Conservation (phyloP, 2,113 vertebrate genomes). For the Machaerirhynchus nigripectus region DNA sequence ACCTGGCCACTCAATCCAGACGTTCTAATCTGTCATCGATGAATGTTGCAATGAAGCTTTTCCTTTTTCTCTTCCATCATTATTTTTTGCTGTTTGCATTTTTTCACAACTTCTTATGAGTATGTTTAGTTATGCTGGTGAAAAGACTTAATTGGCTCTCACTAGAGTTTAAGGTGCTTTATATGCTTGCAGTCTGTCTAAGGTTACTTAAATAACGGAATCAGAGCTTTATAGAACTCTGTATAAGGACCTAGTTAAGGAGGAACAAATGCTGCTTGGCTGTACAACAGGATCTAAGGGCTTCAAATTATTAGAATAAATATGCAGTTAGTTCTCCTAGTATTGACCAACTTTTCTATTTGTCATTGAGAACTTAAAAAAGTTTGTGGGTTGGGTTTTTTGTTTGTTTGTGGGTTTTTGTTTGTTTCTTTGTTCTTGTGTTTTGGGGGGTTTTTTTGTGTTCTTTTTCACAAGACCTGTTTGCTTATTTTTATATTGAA, state of each 20-base stretch:
- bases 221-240: background rate
- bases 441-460: background rate
- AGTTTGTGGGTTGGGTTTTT: background rate
- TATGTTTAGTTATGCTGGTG: background rate
- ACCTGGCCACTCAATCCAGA: background rate
- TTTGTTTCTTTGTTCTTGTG: background rate
- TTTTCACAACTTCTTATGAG: background rate
- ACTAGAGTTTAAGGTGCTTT: background rate
- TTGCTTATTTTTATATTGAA: background rate
- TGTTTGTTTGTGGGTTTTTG: background rate
- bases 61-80: background rate
- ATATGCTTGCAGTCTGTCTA: background rate
- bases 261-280: background rate
- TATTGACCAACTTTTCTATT: background rate
- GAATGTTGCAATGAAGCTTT: background rate
- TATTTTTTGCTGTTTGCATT: background rate
- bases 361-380: background rate
- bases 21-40: background rate
- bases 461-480: background rate
- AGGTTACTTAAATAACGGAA: background rate
- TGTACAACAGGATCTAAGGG: background rate
- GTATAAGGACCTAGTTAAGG: background rate
- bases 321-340: background rate
- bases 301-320: background rate
- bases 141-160: background rate